Conservation (phyloP, 2,888 invertebrate genomes). For the Orchesellides sinensis region DNA sequence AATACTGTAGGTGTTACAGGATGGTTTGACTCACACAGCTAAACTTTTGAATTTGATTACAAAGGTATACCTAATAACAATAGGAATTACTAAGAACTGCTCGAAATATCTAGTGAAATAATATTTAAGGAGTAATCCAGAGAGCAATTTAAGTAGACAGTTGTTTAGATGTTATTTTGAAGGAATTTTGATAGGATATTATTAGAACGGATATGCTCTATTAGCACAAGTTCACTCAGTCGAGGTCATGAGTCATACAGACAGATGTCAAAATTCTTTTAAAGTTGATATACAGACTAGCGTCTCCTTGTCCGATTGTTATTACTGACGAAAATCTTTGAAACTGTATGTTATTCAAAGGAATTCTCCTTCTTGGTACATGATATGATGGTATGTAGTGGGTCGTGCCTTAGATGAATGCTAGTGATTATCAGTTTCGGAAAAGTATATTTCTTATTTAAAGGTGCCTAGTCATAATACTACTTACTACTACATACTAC, state of each 20-base stretch:
- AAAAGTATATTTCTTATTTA: slow-evolving; percentile 8
- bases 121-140: not conserved
- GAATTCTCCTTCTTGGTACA: not conserved
- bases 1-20: not conserved
- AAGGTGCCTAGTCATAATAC: not conserved
- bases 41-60: not conserved
- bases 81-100: not conserved
- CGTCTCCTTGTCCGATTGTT: not conserved
- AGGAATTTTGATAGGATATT: slow-evolving; percentile 10
- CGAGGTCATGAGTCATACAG: slow-evolving; percentile 25
- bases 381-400: not conserved
- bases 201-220: not conserved
- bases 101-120: not conserved
- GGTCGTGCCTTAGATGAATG: slow-evolving; percentile 47
- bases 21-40: no score
- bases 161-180: not conserved
- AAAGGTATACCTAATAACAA: not conserved
- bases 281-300: not conserved
- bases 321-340: not conserved
- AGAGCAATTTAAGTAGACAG: not conserved
- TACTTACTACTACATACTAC: not conserved
- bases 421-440: slow-evolving; percentile 29
- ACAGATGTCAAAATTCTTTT: slow-evolving; percentile 24
- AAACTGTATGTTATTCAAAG: not conserved
- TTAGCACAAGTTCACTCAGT: not conserved